Conservation (phyloP, 2,888 invertebrate genomes). For the Meghimatium bilineatum region DNA sequence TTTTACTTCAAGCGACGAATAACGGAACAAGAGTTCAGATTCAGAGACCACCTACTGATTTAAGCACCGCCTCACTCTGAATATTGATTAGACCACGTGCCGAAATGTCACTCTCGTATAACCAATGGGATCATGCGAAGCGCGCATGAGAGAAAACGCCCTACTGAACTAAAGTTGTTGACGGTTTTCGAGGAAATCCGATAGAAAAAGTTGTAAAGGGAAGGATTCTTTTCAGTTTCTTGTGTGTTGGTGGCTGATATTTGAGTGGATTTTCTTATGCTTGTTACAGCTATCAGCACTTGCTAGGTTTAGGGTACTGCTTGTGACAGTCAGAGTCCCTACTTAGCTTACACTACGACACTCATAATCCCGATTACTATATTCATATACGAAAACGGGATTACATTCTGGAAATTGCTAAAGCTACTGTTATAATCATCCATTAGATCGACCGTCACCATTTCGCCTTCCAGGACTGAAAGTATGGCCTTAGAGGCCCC, state of each 20-base stretch:
- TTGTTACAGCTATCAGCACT: conserved; percentile 10
- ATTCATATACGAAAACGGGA: conserved; percentile 33
- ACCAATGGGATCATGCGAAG: conserved; percentile 42
- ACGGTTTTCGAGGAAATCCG: conserved; percentile 35
- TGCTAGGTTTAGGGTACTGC: conserved; percentile 19
- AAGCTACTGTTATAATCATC: conserved; percentile 29
- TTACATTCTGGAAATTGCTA: conserved; percentile 30
- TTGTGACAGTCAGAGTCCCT: conserved; percentile 25
- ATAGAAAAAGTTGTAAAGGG: conserved; percentile 38
- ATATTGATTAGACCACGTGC: conserved; percentile 55
- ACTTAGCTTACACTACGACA: not conserved
- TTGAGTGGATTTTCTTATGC: conserved; percentile 35
- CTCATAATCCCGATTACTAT: conserved; percentile 38
- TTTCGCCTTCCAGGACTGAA: conserved; percentile 80
- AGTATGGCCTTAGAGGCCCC: conserved; percentile 78
- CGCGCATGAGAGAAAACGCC: not conserved
- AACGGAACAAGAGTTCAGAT: conserved; percentile 16
- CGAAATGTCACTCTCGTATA: not conserved
- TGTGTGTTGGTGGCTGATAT: conserved; percentile 32
- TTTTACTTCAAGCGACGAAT: conserved; percentile 33
- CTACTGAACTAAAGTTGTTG: not conserved
- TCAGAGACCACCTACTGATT: conserved; percentile 21
- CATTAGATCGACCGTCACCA: conserved; percentile 72
- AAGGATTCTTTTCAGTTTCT: conserved; percentile 30
- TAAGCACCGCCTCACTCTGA: conserved; percentile 44